phyloP scores from a whole-genome alignment of 2,113 vertebrate species.

The Pan troglodytes region NHGRI_mPanTro3-v2.1_pri NC_072410.2:57028501-57029000 shows the following conservation, averaged over 20 bases:
- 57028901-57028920: neutral
- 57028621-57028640: neutral
- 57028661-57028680: too few species aligned
- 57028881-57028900: neutral
- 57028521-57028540: neutral
- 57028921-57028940: neutral
- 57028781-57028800: too few species aligned
- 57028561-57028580: neutral
- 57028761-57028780: too few species aligned
- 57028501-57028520: neutral
- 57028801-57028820: too few species aligned
- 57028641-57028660: neutral
- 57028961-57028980: neutral
- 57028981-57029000: neutral
- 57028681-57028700: fast-evolving
- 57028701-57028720: too few species aligned
- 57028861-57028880: neutral
- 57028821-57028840: too few species aligned
- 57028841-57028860: too few species aligned
- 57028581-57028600: neutral
- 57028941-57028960: neutral
- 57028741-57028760: too few species aligned
- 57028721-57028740: too few species aligned
- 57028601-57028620: neutral
- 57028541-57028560: neutral